A percentile compares a stretch with the other conserved stretches of the same genome.
phyloP scores from a whole-genome alignment of 2,888 invertebrate genomes.

The Notodromas monacha region DNA sequence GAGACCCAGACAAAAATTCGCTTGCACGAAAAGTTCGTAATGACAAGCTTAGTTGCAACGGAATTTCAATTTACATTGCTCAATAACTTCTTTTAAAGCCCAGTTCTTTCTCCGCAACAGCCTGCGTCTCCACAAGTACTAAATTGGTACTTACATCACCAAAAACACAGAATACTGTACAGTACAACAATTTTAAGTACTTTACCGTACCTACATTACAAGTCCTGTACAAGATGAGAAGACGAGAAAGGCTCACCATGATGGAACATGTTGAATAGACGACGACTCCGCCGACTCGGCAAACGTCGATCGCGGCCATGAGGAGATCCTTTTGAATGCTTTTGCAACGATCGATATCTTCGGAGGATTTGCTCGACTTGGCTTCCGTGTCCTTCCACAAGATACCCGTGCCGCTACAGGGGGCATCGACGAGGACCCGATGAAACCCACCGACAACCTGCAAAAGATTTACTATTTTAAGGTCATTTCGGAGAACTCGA shows the following conservation, averaged over 20 bases:
- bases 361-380: conserved; percentile 59
- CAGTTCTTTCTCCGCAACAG: too few relatives aligned
- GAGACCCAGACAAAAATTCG: too few relatives aligned
- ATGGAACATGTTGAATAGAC: conserved; percentile 98
- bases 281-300: conserved; percentile 70
- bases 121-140: too few relatives aligned
- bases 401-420: conserved; percentile 92
- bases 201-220: not conserved
- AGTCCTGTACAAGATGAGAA: conserved; percentile 6
- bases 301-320: conserved; percentile 79
- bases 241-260: conserved; percentile 28
- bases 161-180: too few relatives aligned
- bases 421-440: conserved; percentile 77
- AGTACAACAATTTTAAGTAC: conserved; percentile 7
- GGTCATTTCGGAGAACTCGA: too few relatives aligned
- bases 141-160: too few relatives aligned
- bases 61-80: too few relatives aligned
- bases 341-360: conserved; percentile 61
- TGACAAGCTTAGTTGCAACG: too few relatives aligned
- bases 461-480: too few relatives aligned
- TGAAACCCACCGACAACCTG: conserved; percentile 68
- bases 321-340: conserved; percentile 71
- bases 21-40: too few relatives aligned
- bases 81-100: too few relatives aligned
- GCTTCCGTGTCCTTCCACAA: conserved; percentile 88